Conservation (phyloP, 2,113 vertebrate species). For the Sebastes fasciatus region DNA sequence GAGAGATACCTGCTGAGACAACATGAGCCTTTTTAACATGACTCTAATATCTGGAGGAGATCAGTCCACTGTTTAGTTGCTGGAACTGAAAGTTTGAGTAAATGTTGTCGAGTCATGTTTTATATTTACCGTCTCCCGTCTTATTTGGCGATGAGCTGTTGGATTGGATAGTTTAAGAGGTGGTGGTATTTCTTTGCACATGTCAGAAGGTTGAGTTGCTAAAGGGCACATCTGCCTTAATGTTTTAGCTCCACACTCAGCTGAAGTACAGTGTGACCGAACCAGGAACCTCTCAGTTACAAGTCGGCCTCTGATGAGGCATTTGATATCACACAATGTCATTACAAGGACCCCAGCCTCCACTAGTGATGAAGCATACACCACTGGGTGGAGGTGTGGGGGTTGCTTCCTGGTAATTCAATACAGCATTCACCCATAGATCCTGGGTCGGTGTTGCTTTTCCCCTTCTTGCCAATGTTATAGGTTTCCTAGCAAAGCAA, state of each 20-base stretch:
- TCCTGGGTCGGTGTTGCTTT: conserved; percentile 31
- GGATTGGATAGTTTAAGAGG: no score
- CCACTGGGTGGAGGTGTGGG: background rate
- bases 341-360: conserved; percentile 65
- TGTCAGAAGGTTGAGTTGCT: background rate
- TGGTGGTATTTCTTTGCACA: no score
- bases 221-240: background rate
- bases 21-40: no score
- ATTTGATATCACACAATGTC: conserved; percentile 75
- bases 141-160: no score
- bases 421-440: conserved; percentile 29
- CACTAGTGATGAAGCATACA: conserved; percentile 24
- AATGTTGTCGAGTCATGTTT: no score
- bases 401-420: conserved; percentile 41
- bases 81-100: no score
- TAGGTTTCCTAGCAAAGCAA: conserved; percentile 40
- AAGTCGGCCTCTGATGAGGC: conserved; percentile 55
- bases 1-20: no score
- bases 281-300: conserved; percentile 58
- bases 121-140: no score
- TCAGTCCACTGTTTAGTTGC: no score
- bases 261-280: conserved; percentile 37
- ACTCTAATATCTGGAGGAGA: no score
- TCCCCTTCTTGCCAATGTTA: conserved; percentile 1
- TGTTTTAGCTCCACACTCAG: background rate